These are phyloP conservation scores for Hipparchia semele DNA, from an alignment of 2,888 invertebrate species.

Conservation along the genomic window DNA sequence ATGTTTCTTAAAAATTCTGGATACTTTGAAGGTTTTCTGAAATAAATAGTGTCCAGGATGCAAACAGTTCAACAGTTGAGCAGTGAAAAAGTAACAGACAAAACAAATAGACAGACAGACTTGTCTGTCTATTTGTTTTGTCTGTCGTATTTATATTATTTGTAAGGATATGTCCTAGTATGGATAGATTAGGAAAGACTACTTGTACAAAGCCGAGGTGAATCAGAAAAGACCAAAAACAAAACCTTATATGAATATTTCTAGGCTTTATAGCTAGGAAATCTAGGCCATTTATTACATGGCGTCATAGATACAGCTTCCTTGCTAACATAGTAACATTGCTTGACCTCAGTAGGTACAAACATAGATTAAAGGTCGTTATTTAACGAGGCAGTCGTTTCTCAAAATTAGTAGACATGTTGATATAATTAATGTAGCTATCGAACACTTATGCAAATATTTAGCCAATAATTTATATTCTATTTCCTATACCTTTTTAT, in stretches of 20 bases:
- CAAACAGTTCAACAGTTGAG: too few relatives aligned
- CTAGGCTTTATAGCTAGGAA: background rate
- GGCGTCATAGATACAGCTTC: background rate
- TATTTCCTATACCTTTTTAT: background rate
- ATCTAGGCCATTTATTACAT: background rate
- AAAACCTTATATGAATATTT: background rate
- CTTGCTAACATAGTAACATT: background rate
- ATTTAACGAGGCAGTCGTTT: background rate
- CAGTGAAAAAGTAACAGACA: too few relatives aligned
- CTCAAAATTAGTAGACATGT: slow-evolving; percentile 1
- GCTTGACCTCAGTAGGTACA: background rate
- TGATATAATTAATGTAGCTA: background rate
- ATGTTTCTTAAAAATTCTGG: too few relatives aligned
- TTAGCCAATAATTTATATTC: background rate
- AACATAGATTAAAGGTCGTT: background rate
- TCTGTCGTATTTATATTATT: too few relatives aligned
- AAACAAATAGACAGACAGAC: too few relatives aligned
- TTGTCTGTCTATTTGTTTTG: too few relatives aligned
- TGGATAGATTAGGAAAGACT: too few relatives aligned
- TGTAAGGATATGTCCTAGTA: too few relatives aligned
- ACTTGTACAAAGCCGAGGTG: too few relatives aligned
- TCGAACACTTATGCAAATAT: slow-evolving; percentile 7
- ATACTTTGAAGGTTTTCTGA: too few relatives aligned
- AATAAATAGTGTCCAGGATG: too few relatives aligned
- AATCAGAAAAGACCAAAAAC: too few relatives aligned